Conservation (phyloP, 2,797 vertebrate genomes). For the Myotis myotis region DNA sequence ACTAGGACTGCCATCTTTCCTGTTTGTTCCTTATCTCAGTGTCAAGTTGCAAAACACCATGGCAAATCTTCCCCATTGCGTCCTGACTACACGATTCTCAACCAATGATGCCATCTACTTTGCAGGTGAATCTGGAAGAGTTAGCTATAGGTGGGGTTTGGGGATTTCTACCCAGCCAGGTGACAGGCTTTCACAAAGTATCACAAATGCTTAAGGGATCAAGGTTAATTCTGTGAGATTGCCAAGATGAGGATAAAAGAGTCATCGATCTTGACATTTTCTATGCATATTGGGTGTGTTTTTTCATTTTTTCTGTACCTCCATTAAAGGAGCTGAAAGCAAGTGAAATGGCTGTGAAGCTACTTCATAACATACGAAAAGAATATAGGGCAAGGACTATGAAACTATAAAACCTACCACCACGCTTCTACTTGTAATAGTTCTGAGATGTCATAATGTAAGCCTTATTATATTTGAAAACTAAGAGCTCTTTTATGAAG, state of each 20-base stretch:
- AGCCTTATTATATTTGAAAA: slow-evolving; percentile 29
- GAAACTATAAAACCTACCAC: neutral
- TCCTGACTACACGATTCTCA: neutral
- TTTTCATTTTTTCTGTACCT: neutral
- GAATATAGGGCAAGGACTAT: neutral
- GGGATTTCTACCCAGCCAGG: neutral
- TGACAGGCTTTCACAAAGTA: neutral
- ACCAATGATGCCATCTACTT: neutral
- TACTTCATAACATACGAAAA: neutral
- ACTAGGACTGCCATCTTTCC: neutral
- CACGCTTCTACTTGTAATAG: neutral
- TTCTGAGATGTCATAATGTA: slow-evolving; percentile 11
- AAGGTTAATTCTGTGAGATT: slow-evolving; percentile 5
- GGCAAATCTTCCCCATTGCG: neutral
- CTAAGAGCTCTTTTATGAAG: slow-evolving; percentile 20
- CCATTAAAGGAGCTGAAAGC: neutral
- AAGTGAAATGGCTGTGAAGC: slow-evolving; percentile 23
- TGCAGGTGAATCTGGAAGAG: neutral
- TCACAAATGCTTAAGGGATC: neutral
- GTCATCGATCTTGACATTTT: neutral
- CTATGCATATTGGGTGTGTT: neutral
- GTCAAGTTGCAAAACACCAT: neutral
- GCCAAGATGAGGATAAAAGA: neutral
- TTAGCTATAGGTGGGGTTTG: neutral
- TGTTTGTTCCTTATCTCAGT: neutral